Evolutionary conservation across 2,888 invertebrate species (phyloP).

Genomic region (Trichogramma evanescens): DNA sequence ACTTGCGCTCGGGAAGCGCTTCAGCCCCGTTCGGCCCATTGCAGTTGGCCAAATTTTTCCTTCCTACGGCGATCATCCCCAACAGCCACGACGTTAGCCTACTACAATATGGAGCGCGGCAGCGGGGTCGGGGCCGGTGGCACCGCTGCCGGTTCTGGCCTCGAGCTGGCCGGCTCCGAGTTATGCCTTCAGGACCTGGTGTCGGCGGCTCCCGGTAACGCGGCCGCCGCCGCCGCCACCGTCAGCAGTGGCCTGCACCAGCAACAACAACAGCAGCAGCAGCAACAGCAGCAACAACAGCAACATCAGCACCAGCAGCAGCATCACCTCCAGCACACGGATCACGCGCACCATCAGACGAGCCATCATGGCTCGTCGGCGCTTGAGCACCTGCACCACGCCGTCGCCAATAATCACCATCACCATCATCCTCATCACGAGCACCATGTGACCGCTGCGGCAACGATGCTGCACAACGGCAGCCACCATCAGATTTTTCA

Average conservation of each 20-base stretch:
- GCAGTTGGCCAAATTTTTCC: too few relatives aligned
- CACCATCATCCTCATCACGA: conserved; percentile 50
- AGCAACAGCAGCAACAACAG: conserved; percentile 31
- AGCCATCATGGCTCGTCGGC: conserved; percentile 40
- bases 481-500: conserved; percentile 61
- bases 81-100: conserved; percentile 51
- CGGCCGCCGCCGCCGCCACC: conserved; percentile 51
- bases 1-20: too few relatives aligned
- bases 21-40: too few relatives aligned
- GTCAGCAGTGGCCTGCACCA: conserved; percentile 47
- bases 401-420: conserved; percentile 45
- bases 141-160: conserved; percentile 45
- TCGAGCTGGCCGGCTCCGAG: conserved; percentile 46
- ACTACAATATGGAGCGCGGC: conserved; percentile 46
- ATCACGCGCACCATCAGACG: conserved; percentile 33
- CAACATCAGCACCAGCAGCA: conserved; percentile 45
- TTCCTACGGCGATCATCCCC: too few relatives aligned
- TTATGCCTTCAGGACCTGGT: conserved; percentile 71
- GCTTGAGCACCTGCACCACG: conserved; percentile 51
- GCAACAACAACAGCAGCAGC: conserved; percentile 34
- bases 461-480: conserved; percentile 55
- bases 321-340: conserved; percentile 46
- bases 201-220: conserved; percentile 48
- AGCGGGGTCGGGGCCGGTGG: conserved; percentile 45
- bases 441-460: conserved; percentile 15